Base-by-base conservation (phyloP, 2,888 invertebrate species). In the Diarsia dahlii region DNA sequence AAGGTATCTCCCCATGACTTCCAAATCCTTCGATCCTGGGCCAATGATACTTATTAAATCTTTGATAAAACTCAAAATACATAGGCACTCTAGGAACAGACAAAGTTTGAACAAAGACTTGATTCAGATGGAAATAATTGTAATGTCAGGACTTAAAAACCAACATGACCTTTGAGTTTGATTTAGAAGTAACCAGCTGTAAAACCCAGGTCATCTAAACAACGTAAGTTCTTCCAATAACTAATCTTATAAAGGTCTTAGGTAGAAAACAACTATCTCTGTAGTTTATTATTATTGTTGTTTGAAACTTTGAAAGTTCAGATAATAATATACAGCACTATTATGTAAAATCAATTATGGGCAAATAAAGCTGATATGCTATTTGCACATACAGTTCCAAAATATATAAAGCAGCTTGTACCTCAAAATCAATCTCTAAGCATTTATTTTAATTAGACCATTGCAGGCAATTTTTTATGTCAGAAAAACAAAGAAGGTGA, bases 111-210 rank as follows among this genome's bases (percentile, higher is more conserved):
- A 23, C 18, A 12, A 8, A 20, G 13, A 10, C 56, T 13, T 34
- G 34, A 13, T 15, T 34, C 15, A 28, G 23, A 66, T 28, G 28
- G n/a, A 66, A 8, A 56, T 34, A 18, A 73, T 48, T 13, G 1
- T 50, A 50, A 60, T 45, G 2, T 12, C 39, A 52, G 15, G n/a
- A 34, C 5, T 23, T 34, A 8, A 77, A 54, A 23, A 64, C 12
- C 28, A 77, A 58, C 50, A 77, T 18, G 13, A 77, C 45, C 78
- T 77, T 75, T 64, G 18, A 39, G 0, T n/a, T 56, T 64, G 48
- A 12, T 77, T 50, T 2, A 50, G 13, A 58, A 78, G 9, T 20
- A 64, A 1, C 39, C 48, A 48, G 39, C 8, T 64, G 12, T 5
- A 18, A 75, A 45, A 0, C 48, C 12, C 28, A 64, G n/a, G 13